These are phyloP conservation scores for Platyura marginata DNA, from an alignment of 1,140 invertebrate genomes.

Conservation along the genomic window DNA sequence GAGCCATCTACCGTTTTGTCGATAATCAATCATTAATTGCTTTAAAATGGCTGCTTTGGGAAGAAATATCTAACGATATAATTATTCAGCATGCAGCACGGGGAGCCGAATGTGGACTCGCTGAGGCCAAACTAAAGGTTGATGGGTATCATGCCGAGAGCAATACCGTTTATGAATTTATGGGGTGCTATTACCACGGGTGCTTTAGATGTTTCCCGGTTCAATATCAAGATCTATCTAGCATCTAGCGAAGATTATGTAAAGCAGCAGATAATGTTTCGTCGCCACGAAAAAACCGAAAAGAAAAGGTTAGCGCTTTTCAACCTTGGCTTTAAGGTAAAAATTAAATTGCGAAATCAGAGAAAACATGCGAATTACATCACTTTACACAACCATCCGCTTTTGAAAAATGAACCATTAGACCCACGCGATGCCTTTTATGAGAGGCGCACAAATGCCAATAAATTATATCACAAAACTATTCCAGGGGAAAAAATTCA, in stretches of 20 bases:
- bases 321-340: not conserved
- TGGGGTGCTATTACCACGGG: not conserved
- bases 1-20: not conserved
- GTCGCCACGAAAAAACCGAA: not conserved
- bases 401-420: not conserved
- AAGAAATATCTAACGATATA: not conserved
- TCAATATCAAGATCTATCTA: not conserved
- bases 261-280: too few relatives aligned
- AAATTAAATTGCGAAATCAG: not conserved
- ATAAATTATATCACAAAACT: conserved; percentile 4
- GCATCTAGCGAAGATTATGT: not conserved
- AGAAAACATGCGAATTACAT: not conserved
- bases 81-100: not conserved
- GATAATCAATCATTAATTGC: not conserved
- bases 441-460: conserved; percentile 5
- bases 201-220: not conserved
- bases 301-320: not conserved
- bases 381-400: not conserved
- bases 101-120: not conserved
- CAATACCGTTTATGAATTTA: not conserved
- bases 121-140: not conserved
- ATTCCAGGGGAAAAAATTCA: conserved; percentile 3
- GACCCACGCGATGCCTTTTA: conserved; percentile 1
- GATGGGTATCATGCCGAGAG: not conserved
- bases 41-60: not conserved